Base-by-base conservation (phyloP, 2,888 invertebrate genomes). In the Sphaerophoria taeniata region DNA sequence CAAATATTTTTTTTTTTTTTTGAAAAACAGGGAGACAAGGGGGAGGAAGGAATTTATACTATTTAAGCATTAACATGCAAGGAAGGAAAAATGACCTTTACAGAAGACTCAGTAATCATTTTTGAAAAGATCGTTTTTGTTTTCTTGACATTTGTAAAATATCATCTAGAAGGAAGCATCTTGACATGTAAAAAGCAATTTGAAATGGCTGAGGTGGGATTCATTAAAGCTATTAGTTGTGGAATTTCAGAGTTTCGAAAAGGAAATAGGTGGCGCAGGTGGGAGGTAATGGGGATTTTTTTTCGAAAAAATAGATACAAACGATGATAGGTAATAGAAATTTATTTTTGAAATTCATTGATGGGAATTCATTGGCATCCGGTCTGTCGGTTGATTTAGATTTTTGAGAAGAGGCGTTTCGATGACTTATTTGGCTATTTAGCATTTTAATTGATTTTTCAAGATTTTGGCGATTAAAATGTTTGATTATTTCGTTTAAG, bases 11-110 rank as follows among this genome's bases (percentile, higher is more conserved):
- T 24, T 51, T 9, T 51, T 9, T 24, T 16, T 49, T 14, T 6
- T 4, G 0, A 11, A 16, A 16, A 39, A 36, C 58, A 36, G 39
- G 39, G 36, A 6, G 11, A 58, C 16, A 39, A 34, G 36, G 36
- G 58, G 36, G 24, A 39, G 39, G 39, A 6, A 39, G 39, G 39
- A 60, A 39, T 39, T 43, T 55, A 4, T 55, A 14, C 4, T 56
- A 56, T 56, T 6, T 67, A n/a, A 39, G 33, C 71, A 58, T 65
- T 16, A n/a, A n/a, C n/a, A n/a, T n/a, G n/a, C n/a, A n/a, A n/a
- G n/a, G n/a, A 65, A 65, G 49, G 51, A 74, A 58, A 79, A 74
- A 58, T 83, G 79, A 83, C 83, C 83, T 83, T 83, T 79, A 76
- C 70, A 34, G 45, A 70, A 72, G 77, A 72, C 73, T 79, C 75